Base-by-base conservation (phyloP, 2,113 vertebrate species). In the Chauna torquata region DNA sequence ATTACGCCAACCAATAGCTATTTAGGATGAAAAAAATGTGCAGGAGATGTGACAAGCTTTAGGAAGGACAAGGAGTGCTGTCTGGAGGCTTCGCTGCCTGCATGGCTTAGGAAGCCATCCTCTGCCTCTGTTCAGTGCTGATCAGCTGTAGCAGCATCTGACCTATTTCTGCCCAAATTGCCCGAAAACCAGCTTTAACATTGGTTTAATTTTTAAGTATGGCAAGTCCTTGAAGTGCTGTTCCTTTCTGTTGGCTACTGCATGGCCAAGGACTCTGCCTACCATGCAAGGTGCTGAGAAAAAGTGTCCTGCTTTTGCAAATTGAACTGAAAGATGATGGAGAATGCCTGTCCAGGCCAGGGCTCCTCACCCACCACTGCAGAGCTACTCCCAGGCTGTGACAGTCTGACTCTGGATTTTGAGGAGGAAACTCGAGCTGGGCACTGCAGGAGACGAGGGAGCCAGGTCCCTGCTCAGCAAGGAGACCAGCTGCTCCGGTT, bases 141-240 rank as follows among this genome's bases (percentile, higher is more conserved):
- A 24, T 17, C 0, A 0, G 36, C 3, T 2, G 27, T 28, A 61
- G 84, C 75, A 62, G 72, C 4, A 1, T 72, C 64, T 96, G 87
- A 54, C 75, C 50, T 70, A 14, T 83, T 86, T 86, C 85, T 77
- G 8, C 28, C 64, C 85, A 88, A 86, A 86, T 88, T 3, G 7
- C 38, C 50, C 86, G 95, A 93, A 94, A 93, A 88, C 4, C 42
- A 69, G 85, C 54, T 88, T 61, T 80, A 90, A 57, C 2, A 1
- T 38, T 27, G 32, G 71, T 90, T 93, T 80, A 66, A 80, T 90
- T 90, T 94, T 88, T 96, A 70, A 91, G 75, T 90, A 12, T 75
- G 95, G 52, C 47, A 86, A 93, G 66, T 49, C 79, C 54, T 90
- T 4, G 40, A 88, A 93, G 71, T 72, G 55, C 58, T 70, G 30